Percentiles rank a stretch among this genome's conserved stretches.
These are phyloP conservation scores for Anseranas semipalmata DNA, from an alignment of 2,113 vertebrate species.

Conservation along the genomic window DNA sequence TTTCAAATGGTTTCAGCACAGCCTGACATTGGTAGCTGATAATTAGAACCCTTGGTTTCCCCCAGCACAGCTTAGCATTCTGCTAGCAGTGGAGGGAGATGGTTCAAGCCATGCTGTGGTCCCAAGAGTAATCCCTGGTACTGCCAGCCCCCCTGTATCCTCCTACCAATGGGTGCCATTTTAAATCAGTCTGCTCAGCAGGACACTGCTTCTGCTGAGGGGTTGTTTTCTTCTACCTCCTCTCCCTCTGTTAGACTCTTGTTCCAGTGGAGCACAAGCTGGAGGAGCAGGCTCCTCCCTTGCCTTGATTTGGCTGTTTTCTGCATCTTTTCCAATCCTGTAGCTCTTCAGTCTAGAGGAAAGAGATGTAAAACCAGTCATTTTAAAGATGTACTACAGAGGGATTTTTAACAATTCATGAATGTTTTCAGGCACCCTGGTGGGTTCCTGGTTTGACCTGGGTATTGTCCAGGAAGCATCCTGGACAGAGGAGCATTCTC, in stretches of 20 bases:
- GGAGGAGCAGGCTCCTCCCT: neutral
- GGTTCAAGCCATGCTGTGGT: neutral
- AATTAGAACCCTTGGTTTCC: neutral
- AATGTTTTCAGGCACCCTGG: neutral
- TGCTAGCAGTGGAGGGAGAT: neutral
- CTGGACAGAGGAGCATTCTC: too few species aligned
- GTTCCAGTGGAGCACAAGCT: neutral
- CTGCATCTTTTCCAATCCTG: neutral
- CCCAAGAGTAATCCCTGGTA: neutral
- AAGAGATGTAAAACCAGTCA: neutral
- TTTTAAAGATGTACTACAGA: neutral
- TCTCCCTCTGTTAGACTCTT: neutral
- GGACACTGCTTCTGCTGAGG: neutral
- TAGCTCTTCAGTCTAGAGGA: neutral
- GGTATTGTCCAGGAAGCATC: neutral
- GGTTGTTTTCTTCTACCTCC: neutral
- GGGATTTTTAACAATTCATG: neutral
- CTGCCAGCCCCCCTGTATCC: accelerated
- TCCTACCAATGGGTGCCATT: neutral
- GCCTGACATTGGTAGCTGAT: neutral
- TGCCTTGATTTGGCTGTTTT: neutral
- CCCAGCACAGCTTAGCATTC: neutral
- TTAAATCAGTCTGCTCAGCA: neutral
- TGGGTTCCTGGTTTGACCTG: neutral
- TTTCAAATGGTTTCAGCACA: neutral